phyloP scores from a whole-genome alignment of 2,888 invertebrate genomes.

The Plutella xylostella region DNA sequence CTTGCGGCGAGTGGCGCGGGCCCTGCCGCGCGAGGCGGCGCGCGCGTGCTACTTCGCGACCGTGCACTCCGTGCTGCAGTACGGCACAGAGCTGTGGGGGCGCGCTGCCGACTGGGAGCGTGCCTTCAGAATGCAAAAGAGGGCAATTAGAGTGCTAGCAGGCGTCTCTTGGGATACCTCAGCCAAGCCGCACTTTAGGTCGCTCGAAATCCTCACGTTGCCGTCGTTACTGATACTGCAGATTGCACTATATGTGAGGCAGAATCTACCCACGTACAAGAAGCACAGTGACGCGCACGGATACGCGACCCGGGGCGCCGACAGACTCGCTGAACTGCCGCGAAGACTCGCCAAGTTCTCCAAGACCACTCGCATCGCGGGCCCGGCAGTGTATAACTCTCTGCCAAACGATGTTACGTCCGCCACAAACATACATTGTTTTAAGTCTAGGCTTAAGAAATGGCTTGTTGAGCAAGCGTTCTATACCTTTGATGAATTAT shows the following conservation, averaged over 20 bases:
- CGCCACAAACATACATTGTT: no score
- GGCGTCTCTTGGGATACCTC: not conserved
- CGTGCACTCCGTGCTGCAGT: slow-evolving; percentile 9
- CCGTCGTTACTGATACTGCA: not conserved
- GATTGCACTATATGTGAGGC: not conserved
- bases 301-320: not conserved
- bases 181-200: not conserved
- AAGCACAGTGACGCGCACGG: not conserved
- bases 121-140: slow-evolving; percentile 10
- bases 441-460: no score
- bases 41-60: slow-evolving; percentile 12
- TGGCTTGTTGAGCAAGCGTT: no score
- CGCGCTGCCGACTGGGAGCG: slow-evolving; percentile 10
- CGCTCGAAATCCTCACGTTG: not conserved
- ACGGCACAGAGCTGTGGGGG: slow-evolving; percentile 9
- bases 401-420: no score
- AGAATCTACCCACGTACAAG: not conserved
- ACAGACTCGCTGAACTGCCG: no score
- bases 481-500: no score
- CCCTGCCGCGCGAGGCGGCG: not conserved
- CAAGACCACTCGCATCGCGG: no score
- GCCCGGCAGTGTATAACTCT: no score
- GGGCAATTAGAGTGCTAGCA: not conserved
- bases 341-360: no score
- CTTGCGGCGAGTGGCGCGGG: slow-evolving; percentile 1